Evolutionary conservation across 2,888 invertebrate genomes (phyloP).

Genomic region (Agyllia agylla): DNA sequence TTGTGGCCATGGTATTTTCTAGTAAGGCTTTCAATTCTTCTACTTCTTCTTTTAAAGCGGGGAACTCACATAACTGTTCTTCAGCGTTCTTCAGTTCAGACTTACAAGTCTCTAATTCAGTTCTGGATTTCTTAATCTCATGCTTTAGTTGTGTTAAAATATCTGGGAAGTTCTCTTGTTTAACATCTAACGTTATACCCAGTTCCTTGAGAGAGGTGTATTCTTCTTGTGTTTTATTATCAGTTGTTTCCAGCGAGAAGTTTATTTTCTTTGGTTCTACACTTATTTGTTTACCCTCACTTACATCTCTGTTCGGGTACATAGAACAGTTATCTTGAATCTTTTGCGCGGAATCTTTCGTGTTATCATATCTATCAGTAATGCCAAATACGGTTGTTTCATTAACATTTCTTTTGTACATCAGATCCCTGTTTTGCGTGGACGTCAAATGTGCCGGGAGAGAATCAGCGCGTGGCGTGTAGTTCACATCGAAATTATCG

Average conservation of each 20-base stretch:
- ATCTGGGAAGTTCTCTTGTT: conserved; percentile 86
- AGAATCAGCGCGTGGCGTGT: conserved; percentile 85
- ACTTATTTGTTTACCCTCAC: conserved; percentile 84
- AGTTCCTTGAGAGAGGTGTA: conserved; percentile 90
- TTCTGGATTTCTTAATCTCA: conserved; percentile 90
- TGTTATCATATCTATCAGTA: conserved; percentile 81
- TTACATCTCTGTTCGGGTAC: conserved; percentile 87
- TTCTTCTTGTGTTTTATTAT: conserved; percentile 84
- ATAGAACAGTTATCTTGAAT: conserved; percentile 88
- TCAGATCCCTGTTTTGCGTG: conserved; percentile 84
- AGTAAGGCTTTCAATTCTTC: conserved; percentile 87
- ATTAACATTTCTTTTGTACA: conserved; percentile 86
- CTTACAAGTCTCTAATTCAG: conserved; percentile 89
- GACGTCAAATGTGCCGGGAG: conserved; percentile 86
- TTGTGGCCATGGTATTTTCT: conserved; percentile 87
- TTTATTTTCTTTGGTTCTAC: conserved; percentile 88
- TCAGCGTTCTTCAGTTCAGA: conserved; percentile 89
- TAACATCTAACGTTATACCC: conserved; percentile 87
- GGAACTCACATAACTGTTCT: conserved; percentile 89
- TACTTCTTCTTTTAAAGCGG: conserved; percentile 87
- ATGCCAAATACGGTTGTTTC: conserved; percentile 86
- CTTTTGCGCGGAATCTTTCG: conserved; percentile 83
- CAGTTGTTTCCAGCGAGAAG: conserved; percentile 85
- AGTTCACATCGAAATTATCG: conserved; percentile 83
- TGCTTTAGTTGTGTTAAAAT: conserved; percentile 86